Evolutionary conservation across 2,113 vertebrate species (phyloP).

Genomic region (Nyctibius bracteatus): DNA sequence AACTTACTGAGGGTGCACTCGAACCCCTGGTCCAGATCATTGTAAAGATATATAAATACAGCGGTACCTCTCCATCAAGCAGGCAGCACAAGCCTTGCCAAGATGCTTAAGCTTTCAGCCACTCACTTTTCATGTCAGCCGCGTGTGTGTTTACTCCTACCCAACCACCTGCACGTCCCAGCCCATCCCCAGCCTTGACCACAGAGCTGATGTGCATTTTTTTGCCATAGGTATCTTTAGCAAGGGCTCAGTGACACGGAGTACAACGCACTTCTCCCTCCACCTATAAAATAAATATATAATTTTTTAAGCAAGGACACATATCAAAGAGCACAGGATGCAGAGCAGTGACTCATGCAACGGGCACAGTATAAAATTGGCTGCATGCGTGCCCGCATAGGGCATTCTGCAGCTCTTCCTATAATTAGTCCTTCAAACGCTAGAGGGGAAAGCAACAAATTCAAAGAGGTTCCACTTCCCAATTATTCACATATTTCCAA

Average conservation of each 20-base stretch:
- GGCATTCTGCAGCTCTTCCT: conserved; percentile 46
- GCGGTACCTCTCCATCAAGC: background rate
- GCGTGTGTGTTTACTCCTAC: background rate
- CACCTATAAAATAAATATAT: conserved; percentile 8
- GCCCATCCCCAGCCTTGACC: background rate
- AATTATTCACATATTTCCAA: conserved; percentile 61
- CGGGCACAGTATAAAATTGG: conserved; percentile 31
- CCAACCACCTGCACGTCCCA: background rate
- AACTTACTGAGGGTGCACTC: too few species aligned
- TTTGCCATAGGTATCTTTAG: background rate
- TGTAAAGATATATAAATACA: too few species aligned
- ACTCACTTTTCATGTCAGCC: background rate
- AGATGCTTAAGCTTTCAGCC: background rate
- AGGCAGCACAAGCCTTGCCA: background rate
- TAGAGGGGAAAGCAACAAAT: conserved; percentile 55
- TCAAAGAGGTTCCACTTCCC: conserved; percentile 59
- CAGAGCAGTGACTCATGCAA: conserved; percentile 44
- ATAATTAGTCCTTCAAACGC: conserved; percentile 62
- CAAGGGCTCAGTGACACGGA: background rate
- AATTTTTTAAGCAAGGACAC: background rate
- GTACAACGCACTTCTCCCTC: background rate
- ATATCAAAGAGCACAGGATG: conserved; percentile 28
- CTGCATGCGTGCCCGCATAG: conserved; percentile 4
- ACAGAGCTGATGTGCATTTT: background rate
- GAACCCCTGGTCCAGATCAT: too few species aligned